Evolutionary conservation across 1,140 invertebrate species (phyloP).

Genomic region (Diachasmimorpha longicaudata): DNA sequence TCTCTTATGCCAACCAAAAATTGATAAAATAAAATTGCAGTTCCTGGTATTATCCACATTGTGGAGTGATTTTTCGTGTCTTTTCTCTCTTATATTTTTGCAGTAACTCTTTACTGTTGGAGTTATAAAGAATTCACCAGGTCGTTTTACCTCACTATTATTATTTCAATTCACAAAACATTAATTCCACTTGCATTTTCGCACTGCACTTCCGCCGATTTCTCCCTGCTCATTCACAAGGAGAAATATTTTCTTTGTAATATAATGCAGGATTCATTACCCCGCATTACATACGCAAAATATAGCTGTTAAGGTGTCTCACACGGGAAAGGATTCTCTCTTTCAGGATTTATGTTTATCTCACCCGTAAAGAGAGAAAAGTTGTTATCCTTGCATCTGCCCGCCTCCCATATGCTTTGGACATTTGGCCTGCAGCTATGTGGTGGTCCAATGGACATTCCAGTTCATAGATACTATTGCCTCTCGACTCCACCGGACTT

Average conservation of each 20-base stretch:
- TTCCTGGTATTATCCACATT: too few species aligned
- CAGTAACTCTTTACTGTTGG: not conserved
- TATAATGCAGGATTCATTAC: not conserved
- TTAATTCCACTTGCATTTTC: not conserved
- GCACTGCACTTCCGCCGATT: not conserved
- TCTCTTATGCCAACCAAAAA: not conserved
- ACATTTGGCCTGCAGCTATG: not conserved
- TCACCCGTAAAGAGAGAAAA: conserved; percentile 28
- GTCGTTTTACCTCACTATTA: not conserved
- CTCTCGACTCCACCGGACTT: not conserved
- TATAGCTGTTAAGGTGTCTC: not conserved
- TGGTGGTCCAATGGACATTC: not conserved
- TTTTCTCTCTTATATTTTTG: not conserved
- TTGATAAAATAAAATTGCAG: not conserved
- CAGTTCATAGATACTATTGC: not conserved
- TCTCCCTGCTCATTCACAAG: not conserved
- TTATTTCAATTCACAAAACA: not conserved
- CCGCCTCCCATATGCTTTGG: not conserved
- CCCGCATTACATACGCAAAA: not conserved
- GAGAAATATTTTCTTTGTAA: not conserved
- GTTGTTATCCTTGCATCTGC: conserved; percentile 35
- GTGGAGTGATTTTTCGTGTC: not conserved
- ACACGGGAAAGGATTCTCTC: not conserved
- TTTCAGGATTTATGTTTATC: conserved; percentile 11
- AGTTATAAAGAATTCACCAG: not conserved